A percentile compares a stretch with the other conserved stretches of the same genome.
These are phyloP conservation scores for Poicephalus meyeri DNA, from an alignment of 2,113 vertebrate species.

Conservation along the genomic window DNA sequence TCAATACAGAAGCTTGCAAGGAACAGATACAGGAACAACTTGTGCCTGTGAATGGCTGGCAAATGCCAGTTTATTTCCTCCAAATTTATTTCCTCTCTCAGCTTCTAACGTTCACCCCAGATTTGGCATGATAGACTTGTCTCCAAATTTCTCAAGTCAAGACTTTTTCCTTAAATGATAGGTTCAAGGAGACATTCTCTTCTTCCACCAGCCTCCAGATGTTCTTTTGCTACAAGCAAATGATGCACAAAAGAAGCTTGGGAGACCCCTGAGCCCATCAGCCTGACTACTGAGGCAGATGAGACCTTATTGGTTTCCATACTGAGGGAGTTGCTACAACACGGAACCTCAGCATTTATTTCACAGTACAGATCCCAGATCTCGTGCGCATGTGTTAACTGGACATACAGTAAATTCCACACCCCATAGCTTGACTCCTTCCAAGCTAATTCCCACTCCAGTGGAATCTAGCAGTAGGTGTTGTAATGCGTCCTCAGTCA, in stretches of 20 bases:
- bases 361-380: neutral
- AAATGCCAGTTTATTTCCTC: neutral
- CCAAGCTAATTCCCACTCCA: neutral
- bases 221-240: neutral
- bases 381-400: neutral
- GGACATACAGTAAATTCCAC: neutral
- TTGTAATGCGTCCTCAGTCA: neutral
- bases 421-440: neutral
- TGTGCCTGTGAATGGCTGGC: neutral
- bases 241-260: neutral
- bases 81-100: neutral
- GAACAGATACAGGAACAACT: neutral
- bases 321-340: neutral
- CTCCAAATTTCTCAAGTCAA: rapidly evolving
- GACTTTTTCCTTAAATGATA: neutral
- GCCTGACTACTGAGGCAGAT: neutral
- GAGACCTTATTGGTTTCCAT: neutral
- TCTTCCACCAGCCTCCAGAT: neutral
- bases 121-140: neutral
- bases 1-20: neutral
- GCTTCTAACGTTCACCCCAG: neutral
- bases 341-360: neutral
- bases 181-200: neutral
- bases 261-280: neutral
- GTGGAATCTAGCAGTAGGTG: neutral